Conservation (phyloP, 2,888 invertebrate genomes). For the Drosophila neotestacea region DNA sequence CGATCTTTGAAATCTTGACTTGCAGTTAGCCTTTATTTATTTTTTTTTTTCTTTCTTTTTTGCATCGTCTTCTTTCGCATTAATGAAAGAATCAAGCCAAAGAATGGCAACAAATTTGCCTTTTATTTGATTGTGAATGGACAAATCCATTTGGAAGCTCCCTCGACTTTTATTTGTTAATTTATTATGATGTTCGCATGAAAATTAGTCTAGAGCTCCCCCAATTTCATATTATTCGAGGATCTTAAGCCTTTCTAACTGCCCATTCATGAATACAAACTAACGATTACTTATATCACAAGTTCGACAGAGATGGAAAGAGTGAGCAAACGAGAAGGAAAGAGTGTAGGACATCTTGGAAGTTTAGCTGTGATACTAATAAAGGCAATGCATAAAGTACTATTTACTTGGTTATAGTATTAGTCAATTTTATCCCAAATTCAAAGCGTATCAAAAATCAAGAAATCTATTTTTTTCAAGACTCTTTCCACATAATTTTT, state of each 20-base stretch:
- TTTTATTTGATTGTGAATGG: constrained; percentile 66
- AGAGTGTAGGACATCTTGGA: constrained; percentile 15
- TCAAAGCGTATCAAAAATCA: background rate
- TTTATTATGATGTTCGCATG: constrained; percentile 77
- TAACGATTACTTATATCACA: constrained; percentile 15
- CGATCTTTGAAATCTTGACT: constrained; percentile 38
- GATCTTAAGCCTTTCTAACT: constrained; percentile 63
- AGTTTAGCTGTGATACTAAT: constrained; percentile 50
- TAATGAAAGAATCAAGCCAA: constrained; percentile 52
- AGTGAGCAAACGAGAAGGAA: background rate
- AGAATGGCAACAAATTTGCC: constrained; percentile 70
- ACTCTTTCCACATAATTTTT: background rate
- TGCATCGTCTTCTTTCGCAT: constrained; percentile 29
- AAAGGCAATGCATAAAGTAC: too few relatives aligned
- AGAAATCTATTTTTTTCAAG: background rate
- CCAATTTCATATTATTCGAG: constrained; percentile 73
- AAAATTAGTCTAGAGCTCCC: constrained; percentile 73
- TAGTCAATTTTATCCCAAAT: background rate
- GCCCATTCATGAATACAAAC: constrained; percentile 49
- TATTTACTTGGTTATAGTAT: background rate
- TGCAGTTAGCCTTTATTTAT: constrained; percentile 7
- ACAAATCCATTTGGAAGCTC: constrained; percentile 65
- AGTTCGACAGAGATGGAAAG: background rate
- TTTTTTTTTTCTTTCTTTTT: background rate
- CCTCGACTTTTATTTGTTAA: constrained; percentile 76